Conservation (phyloP, 1,140 invertebrate genomes). For the Thaumetopoea pityocampa region DNA sequence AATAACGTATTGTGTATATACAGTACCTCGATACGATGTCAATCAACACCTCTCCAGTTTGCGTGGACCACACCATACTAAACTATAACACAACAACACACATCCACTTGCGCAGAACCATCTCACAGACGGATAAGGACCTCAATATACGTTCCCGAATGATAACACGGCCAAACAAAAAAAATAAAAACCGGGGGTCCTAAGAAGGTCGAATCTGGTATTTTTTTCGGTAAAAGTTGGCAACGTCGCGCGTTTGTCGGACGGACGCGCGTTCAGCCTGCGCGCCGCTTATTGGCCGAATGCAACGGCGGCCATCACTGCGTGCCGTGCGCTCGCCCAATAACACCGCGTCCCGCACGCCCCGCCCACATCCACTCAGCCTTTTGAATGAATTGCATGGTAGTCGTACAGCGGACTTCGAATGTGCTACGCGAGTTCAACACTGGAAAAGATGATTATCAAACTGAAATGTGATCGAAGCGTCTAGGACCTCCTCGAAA, state of each 20-base stretch:
- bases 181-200: conserved; percentile 71
- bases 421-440: conserved; percentile 20
- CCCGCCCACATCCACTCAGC: conserved; percentile 63
- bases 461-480: conserved; percentile 13
- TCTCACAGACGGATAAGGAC: conserved; percentile 61
- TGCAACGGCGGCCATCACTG: conserved; percentile 66
- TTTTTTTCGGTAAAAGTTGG: conserved; percentile 64
- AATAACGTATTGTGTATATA: conserved; percentile 19
- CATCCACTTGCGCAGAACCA: conserved; percentile 53
- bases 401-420: conserved; percentile 43
- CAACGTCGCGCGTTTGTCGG: conserved; percentile 63
- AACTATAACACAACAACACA: conserved; percentile 59
- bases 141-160: conserved; percentile 56
- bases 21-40: conserved; percentile 65
- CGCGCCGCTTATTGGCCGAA: conserved; percentile 66
- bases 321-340: conserved; percentile 51
- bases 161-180: conserved; percentile 73
- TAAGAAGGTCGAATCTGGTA: conserved; percentile 73
- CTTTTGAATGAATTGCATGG: conserved; percentile 58
- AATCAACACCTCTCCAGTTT: conserved; percentile 64
- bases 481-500: conserved; percentile 13
- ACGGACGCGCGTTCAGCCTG: conserved; percentile 68
- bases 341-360: conserved; percentile 65
- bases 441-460: conserved; percentile 7
- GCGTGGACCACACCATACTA: conserved; percentile 71